These are phyloP conservation scores for Apoderus coryli DNA, from an alignment of 2,888 invertebrate genomes.

Conservation along the genomic window DNA sequence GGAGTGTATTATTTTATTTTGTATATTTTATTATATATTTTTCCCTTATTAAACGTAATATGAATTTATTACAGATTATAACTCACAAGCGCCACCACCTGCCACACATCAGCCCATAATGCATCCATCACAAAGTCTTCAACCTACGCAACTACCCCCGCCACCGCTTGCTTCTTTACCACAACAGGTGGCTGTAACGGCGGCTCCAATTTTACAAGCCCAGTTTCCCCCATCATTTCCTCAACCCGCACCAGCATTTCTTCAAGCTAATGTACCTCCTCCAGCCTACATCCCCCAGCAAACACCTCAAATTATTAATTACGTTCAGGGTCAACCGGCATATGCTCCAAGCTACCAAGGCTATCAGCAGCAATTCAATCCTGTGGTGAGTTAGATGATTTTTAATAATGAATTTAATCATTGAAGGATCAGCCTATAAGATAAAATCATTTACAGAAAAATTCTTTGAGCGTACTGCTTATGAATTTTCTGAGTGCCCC, in stretches of 20 bases:
- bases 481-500: too few relatives aligned
- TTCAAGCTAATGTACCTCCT: constrained; percentile 16
- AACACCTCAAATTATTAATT: constrained; percentile 28
- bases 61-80: constrained; percentile 27
- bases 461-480: too few relatives aligned
- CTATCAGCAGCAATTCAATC: constrained; percentile 29
- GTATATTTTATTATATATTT: too few relatives aligned
- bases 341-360: constrained; percentile 25
- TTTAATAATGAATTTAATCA: too few relatives aligned
- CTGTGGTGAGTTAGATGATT: constrained; percentile 25
- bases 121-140: constrained; percentile 18
- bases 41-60: too few relatives aligned
- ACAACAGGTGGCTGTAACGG: constrained; percentile 4
- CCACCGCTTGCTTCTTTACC: constrained; percentile 10
- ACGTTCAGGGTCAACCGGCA: constrained; percentile 28
- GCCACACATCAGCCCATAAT: constrained; percentile 18
- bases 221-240: constrained; percentile 26
- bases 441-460: too few relatives aligned
- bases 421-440: too few relatives aligned
- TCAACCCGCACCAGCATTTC: constrained; percentile 25
- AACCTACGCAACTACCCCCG: constrained; percentile 18
- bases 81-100: constrained; percentile 21
- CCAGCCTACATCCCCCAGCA: constrained; percentile 21
- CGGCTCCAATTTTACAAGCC: constrained; percentile 12
- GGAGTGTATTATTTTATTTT: too few relatives aligned